phyloP scores from a whole-genome alignment of 2,797 vertebrate genomes.

The Orestias chungarensis region DNA sequence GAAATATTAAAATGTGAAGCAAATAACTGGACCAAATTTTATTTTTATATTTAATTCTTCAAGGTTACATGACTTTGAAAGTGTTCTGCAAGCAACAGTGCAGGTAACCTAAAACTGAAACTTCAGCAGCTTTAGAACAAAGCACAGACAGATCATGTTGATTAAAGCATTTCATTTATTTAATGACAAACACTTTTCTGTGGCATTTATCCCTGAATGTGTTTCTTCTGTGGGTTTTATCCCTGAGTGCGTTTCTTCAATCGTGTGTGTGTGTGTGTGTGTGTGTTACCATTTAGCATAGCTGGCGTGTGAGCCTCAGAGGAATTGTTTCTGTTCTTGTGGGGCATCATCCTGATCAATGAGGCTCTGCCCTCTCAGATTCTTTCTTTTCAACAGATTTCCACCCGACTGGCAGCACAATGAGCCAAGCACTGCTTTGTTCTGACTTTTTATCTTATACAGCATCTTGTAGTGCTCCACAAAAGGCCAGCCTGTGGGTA shows the following conservation, averaged over 20 bases:
- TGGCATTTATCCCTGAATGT: background rate
- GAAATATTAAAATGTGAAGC: background rate
- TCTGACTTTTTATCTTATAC: constrained; percentile 52
- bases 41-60: too few relatives aligned
- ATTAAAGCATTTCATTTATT: background rate
- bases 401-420: constrained; percentile 14
- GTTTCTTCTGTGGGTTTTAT: background rate
- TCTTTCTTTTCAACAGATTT: constrained; percentile 41
- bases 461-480: constrained; percentile 34
- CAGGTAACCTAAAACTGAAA: too few relatives aligned
- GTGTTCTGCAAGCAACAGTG: too few relatives aligned
- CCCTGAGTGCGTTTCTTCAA: background rate
- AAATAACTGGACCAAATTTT: too few relatives aligned
- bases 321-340: constrained; percentile 37
- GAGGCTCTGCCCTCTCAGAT: constrained; percentile 42
- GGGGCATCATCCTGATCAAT: constrained; percentile 45
- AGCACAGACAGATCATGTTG: background rate
- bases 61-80: too few relatives aligned
- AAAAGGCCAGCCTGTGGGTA: constrained; percentile 6
- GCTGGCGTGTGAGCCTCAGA: constrained; percentile 4
- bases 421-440: constrained; percentile 32
- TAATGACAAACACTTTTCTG: background rate
- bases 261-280: constrained; percentile 4
- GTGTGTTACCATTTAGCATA: background rate
- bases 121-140: background rate